Conservation (phyloP, 1,140 invertebrate species). For the Augochlora pura region DNA sequence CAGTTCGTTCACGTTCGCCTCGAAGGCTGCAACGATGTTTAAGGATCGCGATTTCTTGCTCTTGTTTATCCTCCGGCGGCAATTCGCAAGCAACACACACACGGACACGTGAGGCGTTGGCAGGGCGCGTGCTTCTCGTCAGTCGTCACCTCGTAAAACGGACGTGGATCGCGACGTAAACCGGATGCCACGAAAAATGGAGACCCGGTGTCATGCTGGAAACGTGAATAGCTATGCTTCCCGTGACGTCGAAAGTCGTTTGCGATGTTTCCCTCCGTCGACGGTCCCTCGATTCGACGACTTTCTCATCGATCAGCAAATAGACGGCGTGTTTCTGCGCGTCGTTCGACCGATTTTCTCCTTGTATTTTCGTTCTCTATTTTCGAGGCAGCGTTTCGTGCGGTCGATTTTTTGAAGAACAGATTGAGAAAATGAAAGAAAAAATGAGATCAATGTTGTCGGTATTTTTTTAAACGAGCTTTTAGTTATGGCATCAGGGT, state of each 20-base stretch:
- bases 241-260: background rate
- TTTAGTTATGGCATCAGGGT: no score
- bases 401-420: no score
- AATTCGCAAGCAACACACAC: slow-evolving; percentile 14
- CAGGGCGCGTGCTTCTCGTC: slow-evolving; percentile 39
- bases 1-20: background rate
- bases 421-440: no score
- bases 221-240: background rate
- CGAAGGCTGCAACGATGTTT: background rate
- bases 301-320: no score
- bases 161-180: slow-evolving; percentile 23
- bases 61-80: slow-evolving; percentile 21
- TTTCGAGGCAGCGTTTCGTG: no score
- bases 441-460: no score
- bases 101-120: no score
- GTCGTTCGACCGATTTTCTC: background rate
- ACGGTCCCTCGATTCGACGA: background rate
- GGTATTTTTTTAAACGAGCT: no score
- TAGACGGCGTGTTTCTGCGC: background rate
- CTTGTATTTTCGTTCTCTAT: no score
- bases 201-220: background rate
- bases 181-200: slow-evolving; percentile 16
- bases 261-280: no score
- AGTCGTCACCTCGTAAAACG: slow-evolving; percentile 42
- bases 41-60: slow-evolving; percentile 8